Conservation (phyloP, 2,113 vertebrate species). For the Labrus mixtus region DNA sequence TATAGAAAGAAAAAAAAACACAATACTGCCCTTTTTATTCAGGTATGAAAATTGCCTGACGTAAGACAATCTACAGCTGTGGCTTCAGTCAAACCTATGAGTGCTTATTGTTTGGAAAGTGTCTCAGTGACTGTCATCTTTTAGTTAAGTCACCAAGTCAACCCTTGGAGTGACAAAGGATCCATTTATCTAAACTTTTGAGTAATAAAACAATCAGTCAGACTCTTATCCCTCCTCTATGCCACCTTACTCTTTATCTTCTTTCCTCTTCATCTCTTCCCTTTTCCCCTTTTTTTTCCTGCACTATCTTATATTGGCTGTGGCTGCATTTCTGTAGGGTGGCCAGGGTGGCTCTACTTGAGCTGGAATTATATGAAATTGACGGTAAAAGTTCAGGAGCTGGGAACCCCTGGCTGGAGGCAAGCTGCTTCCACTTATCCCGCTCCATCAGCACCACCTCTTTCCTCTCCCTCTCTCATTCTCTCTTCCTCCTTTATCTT, state of each 20-base stretch:
- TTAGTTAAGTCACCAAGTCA: constrained; percentile 27
- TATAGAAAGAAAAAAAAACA: background rate
- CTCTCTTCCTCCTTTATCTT: constrained; percentile 43
- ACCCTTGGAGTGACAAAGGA: constrained; percentile 16
- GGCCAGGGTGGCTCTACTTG: constrained; percentile 53
- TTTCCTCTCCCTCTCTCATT: constrained; percentile 12
- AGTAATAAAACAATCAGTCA: constrained; percentile 52
- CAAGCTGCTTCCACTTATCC: constrained; percentile 57
- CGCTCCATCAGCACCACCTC: constrained; percentile 32
- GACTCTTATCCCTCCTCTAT: background rate
- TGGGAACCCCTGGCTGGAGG: constrained; percentile 40
- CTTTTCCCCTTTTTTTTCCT: background rate
- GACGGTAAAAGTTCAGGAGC: constrained; percentile 54
- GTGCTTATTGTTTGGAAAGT: background rate
- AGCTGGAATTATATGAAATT: constrained; percentile 73
- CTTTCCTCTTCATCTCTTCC: constrained; percentile 2
- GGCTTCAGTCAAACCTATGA: background rate
- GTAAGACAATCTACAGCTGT: background rate
- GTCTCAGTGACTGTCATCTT: constrained; percentile 25
- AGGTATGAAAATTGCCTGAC: background rate
- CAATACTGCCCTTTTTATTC: background rate
- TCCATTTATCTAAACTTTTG: constrained; percentile 48
- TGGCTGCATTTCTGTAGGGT: constrained; percentile 42
- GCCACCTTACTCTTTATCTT: background rate
- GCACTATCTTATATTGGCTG: constrained; percentile 21